Percentiles rank a stretch among this genome's conserved stretches.
Evolutionary conservation across 2,113 vertebrate genomes (phyloP).

Genomic region (Climacteris rufus): DNA sequence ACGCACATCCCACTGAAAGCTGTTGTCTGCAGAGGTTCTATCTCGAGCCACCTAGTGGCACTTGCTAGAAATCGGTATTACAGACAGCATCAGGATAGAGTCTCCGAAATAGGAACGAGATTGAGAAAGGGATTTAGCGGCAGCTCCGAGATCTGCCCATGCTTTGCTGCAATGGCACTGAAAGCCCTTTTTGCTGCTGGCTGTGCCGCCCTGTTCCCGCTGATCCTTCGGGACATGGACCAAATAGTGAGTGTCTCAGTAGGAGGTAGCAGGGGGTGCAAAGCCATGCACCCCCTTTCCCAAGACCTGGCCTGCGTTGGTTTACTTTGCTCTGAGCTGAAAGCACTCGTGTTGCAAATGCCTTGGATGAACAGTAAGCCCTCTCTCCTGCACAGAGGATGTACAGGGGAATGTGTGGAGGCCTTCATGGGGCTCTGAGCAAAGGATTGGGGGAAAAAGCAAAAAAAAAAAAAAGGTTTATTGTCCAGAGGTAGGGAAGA

Average conservation of each 20-base stretch:
- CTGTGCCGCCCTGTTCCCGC: neutral
- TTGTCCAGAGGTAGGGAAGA: neutral
- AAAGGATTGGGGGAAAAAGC: neutral
- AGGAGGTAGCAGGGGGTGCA: neutral
- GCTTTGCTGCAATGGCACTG: neutral
- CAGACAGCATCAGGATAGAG: neutral
- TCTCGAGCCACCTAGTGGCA: constrained; percentile 38
- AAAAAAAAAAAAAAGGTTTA: neutral
- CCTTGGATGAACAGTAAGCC: neutral
- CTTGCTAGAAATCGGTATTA: neutral
- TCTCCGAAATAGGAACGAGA: neutral
- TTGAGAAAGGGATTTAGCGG: neutral
- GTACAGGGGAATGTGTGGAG: rapidly evolving
- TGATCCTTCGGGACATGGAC: neutral
- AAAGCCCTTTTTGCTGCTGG: neutral
- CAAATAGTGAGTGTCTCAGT: rapidly evolving
- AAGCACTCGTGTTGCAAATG: neutral
- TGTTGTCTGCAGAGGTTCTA: neutral
- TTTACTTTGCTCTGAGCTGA: neutral
- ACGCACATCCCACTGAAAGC: neutral
- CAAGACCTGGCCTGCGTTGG: neutral
- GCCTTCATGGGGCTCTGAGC: neutral
- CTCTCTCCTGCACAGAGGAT: neutral
- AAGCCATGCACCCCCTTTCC: neutral
- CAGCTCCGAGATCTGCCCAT: neutral